These are phyloP conservation scores for Hypotaenidia okinawae DNA, from an alignment of 2,797 vertebrate species.

Conservation along the genomic window DNA sequence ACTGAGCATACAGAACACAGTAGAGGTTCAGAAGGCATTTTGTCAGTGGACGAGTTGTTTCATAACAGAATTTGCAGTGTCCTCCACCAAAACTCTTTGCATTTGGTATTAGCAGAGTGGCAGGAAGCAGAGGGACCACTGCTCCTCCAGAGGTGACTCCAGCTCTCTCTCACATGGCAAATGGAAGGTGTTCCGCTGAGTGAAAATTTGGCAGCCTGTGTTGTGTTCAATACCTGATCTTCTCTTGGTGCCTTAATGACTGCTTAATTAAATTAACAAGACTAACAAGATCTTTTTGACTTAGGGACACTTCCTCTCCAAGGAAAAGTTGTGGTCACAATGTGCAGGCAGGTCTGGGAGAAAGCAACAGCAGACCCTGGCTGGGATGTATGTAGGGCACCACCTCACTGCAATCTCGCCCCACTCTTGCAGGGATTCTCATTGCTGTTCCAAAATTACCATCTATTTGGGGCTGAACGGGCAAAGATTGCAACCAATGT, in stretches of 20 bases:
- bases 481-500: background rate
- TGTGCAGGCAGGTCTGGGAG: background rate
- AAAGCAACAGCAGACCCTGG: rapidly evolving
- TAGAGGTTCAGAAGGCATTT: background rate
- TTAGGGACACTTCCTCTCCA: background rate
- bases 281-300: background rate
- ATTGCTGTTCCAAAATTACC: background rate
- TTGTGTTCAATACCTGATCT: background rate
- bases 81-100: background rate
- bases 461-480: background rate
- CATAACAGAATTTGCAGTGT: background rate
- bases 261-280: background rate
- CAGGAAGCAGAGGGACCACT: background rate
- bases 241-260: background rate
- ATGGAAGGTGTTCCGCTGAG: background rate
- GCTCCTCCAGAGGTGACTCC: background rate
- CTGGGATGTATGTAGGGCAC: background rate
- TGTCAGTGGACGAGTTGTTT: background rate
- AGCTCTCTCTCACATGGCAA: background rate
- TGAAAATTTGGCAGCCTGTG: background rate
- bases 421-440: background rate
- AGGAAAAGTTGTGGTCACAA: background rate
- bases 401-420: background rate
- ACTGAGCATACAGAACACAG: background rate
- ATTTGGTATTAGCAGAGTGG: background rate